Evolutionary conservation across 1,140 invertebrate species (phyloP).

Genomic region (Lordiphosa mommai): DNA sequence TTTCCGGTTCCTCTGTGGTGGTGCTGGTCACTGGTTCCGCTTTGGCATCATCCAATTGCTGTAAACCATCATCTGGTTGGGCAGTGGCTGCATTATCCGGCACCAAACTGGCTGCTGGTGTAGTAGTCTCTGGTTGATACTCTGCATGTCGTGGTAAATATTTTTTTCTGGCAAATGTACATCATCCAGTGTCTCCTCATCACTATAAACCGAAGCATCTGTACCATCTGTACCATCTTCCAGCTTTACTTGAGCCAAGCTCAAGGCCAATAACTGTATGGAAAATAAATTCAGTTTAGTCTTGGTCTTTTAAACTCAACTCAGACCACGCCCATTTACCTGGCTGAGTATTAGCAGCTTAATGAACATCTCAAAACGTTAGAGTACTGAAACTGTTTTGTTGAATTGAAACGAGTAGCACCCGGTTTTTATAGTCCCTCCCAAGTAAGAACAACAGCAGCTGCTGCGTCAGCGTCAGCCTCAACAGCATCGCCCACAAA

Average conservation of each 20-base stretch:
- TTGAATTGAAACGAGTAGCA: not conserved
- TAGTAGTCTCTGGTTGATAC: conserved; percentile 23
- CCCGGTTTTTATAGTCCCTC: conserved; percentile 42
- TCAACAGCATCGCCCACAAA: conserved; percentile 20
- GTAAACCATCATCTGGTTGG: conserved; percentile 15
- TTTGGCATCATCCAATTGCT: conserved; percentile 21
- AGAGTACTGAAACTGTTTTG: conserved; percentile 22
- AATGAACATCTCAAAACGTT: conserved; percentile 28
- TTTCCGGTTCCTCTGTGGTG: conserved; percentile 26
- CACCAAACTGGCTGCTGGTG: conserved; percentile 9
- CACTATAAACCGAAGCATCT: conserved; percentile 25
- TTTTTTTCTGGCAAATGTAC: not conserved
- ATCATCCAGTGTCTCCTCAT: conserved; percentile 34
- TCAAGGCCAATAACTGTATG: conserved; percentile 34
- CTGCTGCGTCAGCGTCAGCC: not conserved
- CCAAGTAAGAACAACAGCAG: too few species aligned
- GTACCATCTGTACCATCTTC: conserved; percentile 19
- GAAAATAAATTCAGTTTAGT: not conserved
- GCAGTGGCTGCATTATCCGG: conserved; percentile 6
- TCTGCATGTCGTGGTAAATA: conserved; percentile 1
- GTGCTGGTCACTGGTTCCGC: conserved; percentile 31
- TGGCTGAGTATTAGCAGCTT: conserved; percentile 51
- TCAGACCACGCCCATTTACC: conserved; percentile 7
- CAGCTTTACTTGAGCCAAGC: conserved; percentile 7
- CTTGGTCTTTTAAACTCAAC: not conserved